Evolutionary conservation across 2,797 vertebrate genomes (phyloP), one percentile per base, ranked within the genome.

Genomic region (Argya squamiceps): DNA sequence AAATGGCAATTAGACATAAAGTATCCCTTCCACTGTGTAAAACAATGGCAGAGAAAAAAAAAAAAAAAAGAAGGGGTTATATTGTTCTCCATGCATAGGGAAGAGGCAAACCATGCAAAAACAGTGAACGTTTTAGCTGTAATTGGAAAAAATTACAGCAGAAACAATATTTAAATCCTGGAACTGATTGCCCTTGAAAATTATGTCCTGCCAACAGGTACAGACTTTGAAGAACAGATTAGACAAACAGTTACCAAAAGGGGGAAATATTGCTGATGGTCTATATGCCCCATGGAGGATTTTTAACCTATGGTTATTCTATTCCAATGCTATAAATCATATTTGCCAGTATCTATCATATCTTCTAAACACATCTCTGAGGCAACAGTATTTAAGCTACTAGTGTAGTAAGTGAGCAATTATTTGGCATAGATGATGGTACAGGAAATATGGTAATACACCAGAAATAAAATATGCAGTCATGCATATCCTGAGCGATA

Each of bases 341-440:
- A 75, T 63, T 39, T 36, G 59, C n/a, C 69, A 79, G 1, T 69
- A 67, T 41, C 56, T 50, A 65, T 43, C 29, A 1, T 26, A 78
- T 41, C 46, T 95, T 85, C 43, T 68, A 82, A 88, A 78, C 9
- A 59, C 30, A 78, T 73, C 62, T 92, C 74, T 69, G 46, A 92
- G 30, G 47, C 59, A 93, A 94, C 24, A 75, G 27, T 44, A 88
- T 73, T 93, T 84, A 90, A 88, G 67, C 80, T 92, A 78, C 18
- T 70, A 65, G 59, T 63, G 79, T 74, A 94, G 84, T 47, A 96
- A 96, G 29, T 93, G 90, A 95, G 93, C 86, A 94, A 85, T 95
- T 92, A 94, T 63, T 89, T 95, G 88, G 88, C 93, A 95, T 10
- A 84, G 74, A 81, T 29, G 70, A 76, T 44, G 63, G 76, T 79